Evolutionary conservation across 2,113 vertebrate species (phyloP).

Genomic region (Cyrtonyx montezumae): DNA sequence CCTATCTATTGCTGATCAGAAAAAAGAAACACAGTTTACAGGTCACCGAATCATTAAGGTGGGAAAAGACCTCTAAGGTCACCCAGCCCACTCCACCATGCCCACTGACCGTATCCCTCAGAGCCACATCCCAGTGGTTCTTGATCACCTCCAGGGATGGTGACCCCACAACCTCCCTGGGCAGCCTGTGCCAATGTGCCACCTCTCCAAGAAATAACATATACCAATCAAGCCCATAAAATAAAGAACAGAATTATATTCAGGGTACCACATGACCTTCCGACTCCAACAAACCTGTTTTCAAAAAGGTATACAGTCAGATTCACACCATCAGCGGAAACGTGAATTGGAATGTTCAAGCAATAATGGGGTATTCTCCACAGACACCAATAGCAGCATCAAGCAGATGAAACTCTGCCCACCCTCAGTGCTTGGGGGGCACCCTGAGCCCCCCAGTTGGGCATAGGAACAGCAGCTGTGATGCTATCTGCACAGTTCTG

Average conservation of each 20-base stretch:
- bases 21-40: not conserved
- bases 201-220: not conserved
- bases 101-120: too few relatives aligned
- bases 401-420: not conserved
- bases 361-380: not conserved
- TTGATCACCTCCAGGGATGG: too few relatives aligned
- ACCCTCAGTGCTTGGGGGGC: not conserved
- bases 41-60: too few relatives aligned
- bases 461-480: fast-evolving
- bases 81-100: too few relatives aligned
- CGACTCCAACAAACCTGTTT: not conserved
- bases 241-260: not conserved
- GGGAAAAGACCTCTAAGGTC: too few relatives aligned
- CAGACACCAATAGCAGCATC: not conserved
- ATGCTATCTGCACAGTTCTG: not conserved
- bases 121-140: too few relatives aligned
- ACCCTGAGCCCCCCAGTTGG: not conserved
- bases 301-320: not conserved
- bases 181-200: too few relatives aligned
- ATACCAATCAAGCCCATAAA: not conserved
- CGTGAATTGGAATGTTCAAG: not conserved
- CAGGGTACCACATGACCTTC: not conserved
- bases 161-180: too few relatives aligned
- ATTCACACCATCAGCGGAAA: not conserved
- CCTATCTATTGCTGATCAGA: not conserved